These are phyloP conservation scores for Oxygymnocypris stewartii DNA, from an alignment of 2,113 vertebrate species.

Conservation along the genomic window DNA sequence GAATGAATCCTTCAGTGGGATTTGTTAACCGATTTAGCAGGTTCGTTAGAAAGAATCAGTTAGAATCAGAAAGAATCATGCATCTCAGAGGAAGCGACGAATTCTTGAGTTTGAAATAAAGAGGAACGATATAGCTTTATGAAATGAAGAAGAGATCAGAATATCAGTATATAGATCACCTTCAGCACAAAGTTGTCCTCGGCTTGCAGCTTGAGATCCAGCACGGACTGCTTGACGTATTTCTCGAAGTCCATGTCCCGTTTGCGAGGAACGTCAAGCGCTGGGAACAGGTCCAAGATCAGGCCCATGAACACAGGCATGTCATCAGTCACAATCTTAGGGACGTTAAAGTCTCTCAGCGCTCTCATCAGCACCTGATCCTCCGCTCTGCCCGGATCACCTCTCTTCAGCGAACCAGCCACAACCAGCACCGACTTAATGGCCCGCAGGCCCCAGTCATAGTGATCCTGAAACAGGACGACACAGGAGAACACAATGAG, in stretches of 20 bases:
- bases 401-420: conserved; percentile 89
- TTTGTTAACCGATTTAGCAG: too few species aligned
- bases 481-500: conserved; percentile 12
- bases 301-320: conserved; percentile 93
- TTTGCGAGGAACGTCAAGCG: conserved; percentile 87
- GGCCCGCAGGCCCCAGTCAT: conserved; percentile 94
- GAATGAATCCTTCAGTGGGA: too few species aligned
- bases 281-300: conserved; percentile 89
- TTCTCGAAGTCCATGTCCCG: conserved; percentile 84
- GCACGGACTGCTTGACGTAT: conserved; percentile 80
- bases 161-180: conserved; percentile 65
- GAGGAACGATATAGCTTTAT: too few species aligned
- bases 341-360: conserved; percentile 92
- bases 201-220: conserved; percentile 87
- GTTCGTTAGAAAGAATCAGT: too few species aligned
- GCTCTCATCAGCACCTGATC: conserved; percentile 96
- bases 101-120: too few species aligned
- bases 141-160: too few species aligned
- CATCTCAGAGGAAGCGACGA: too few species aligned
- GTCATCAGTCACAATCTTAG: conserved; percentile 92
- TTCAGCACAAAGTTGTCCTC: conserved; percentile 97
- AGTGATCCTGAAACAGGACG: conserved; percentile 83
- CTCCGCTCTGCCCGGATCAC: conserved; percentile 83
- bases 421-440: conserved; percentile 96
- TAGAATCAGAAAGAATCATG: too few species aligned